Evolutionary conservation across 2,113 vertebrate species (phyloP).

Genomic region (Ictalurus furcatus): DNA sequence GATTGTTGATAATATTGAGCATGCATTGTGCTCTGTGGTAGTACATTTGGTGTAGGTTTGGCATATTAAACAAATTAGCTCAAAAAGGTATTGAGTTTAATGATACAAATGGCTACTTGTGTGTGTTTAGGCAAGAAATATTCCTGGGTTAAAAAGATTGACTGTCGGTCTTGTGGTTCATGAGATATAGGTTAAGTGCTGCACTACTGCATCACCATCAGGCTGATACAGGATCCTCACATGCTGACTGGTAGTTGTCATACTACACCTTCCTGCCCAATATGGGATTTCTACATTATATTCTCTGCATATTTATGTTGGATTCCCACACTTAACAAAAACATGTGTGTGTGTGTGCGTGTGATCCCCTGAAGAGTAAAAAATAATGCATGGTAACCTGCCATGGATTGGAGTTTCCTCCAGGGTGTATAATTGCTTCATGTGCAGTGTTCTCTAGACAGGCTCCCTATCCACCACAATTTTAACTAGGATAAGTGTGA

Average conservation of each 20-base stretch:
- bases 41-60: neutral
- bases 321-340: neutral
- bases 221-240: neutral
- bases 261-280: neutral
- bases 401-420: neutral
- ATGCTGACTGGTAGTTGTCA: neutral
- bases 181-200: neutral
- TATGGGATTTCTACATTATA: neutral
- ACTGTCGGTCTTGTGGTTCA: neutral
- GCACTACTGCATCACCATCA: neutral
- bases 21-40: neutral
- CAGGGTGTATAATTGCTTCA: neutral
- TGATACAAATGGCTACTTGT: neutral
- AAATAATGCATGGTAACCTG: neutral
- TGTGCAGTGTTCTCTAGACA: neutral
- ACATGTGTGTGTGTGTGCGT: neutral
- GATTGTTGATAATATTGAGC: neutral
- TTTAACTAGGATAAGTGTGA: neutral
- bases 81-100: neutral
- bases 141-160: neutral
- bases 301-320: neutral
- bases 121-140: neutral
- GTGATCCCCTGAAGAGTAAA: neutral
- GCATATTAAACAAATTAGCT: neutral
- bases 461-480: neutral